These are phyloP conservation scores for Amaurobius ferox DNA, from an alignment of 2,888 invertebrate genomes.

Conservation along the genomic window DNA sequence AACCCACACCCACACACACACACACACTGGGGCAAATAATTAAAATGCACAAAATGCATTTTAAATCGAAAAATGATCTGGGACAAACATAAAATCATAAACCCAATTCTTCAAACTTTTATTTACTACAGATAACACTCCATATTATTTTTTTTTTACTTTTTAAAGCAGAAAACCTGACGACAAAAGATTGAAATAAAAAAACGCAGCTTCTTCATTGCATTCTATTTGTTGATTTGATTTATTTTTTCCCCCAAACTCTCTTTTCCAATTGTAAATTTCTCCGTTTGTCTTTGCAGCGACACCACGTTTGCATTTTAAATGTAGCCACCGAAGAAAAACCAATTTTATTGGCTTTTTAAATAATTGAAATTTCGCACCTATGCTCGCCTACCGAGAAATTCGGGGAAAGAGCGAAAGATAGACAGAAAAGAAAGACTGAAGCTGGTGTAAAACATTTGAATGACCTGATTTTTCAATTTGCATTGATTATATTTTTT, in stretches of 20 bases:
- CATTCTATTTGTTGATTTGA: constrained; percentile 52
- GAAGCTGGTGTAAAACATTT: constrained; percentile 15
- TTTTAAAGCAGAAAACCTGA: neutral
- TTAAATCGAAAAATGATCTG: too few species aligned
- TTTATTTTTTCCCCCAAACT: constrained; percentile 35
- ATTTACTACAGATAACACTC: neutral
- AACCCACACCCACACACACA: too few species aligned
- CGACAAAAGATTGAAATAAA: neutral
- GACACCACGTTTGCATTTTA: constrained; percentile 61
- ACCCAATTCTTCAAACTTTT: neutral
- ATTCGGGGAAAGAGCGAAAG: constrained; percentile 6
- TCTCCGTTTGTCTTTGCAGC: constrained; percentile 12
- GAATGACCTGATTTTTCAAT: constrained; percentile 68
- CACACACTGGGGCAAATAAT: too few species aligned
- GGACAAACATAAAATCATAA: too few species aligned
- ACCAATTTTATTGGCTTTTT: constrained; percentile 70
- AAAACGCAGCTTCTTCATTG: neutral
- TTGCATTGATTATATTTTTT: constrained; percentile 60
- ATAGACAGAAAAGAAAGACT: neutral
- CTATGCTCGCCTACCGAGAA: neutral
- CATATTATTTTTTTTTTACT: neutral
- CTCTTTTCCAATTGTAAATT: constrained; percentile 43
- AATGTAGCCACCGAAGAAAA: constrained; percentile 31
- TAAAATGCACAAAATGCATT: too few species aligned
- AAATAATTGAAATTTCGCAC: constrained; percentile 66